Evolutionary conservation across 2,797 vertebrate genomes (phyloP), one percentile per base, ranked within the genome.

Genomic region (Sphenodon punctatus): DNA sequence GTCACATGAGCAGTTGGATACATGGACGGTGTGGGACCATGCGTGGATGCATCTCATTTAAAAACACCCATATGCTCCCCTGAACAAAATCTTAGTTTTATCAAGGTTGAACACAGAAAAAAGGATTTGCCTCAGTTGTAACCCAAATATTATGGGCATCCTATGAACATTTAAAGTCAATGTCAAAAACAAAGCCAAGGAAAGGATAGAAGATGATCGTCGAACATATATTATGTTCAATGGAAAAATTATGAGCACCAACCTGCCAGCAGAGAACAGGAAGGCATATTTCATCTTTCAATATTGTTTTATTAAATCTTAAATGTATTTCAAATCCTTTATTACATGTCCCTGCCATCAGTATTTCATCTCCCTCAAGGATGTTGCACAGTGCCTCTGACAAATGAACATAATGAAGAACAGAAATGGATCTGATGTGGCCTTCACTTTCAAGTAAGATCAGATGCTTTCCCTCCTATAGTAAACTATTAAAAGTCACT

Each of bases 171-270:
- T 53, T 41, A 45, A 86, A 84, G 22, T 4, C 9, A 63, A 63
- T 85, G 27, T 10, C 86, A 61, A 71, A 46, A 89, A 6, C 36
- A 43, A 84, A 45, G 13, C 12, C n/a, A 56, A 49, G 5, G 20
- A 82, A 17, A 59, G 36, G 69, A 58, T 72, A 76, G 51, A 12
- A 82, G 91, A 77, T 77, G 55, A 67, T 68, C 53, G 75, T 65
- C 48, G 56, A 73, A 75, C 14, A 87, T 78, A 76, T 43, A 88
- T 80, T 80, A 86, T 63, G 75, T 78, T 56, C 78, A 89, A 85
- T 80, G 64, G n/a, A 87, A 49, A n/a, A 75, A 81, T 51, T 20
- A 65, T 6, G 65, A 86, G 1, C 68, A 17, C 2, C 4, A 51
- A 20, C 61, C 48, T 78, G 41, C 30, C 43, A 73, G 75, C 41